A percentile compares a stretch with the other conserved stretches of the same genome.
These are phyloP conservation scores for Cephus pygmeus DNA, from an alignment of 2,888 invertebrate genomes.

Conservation along the genomic window DNA sequence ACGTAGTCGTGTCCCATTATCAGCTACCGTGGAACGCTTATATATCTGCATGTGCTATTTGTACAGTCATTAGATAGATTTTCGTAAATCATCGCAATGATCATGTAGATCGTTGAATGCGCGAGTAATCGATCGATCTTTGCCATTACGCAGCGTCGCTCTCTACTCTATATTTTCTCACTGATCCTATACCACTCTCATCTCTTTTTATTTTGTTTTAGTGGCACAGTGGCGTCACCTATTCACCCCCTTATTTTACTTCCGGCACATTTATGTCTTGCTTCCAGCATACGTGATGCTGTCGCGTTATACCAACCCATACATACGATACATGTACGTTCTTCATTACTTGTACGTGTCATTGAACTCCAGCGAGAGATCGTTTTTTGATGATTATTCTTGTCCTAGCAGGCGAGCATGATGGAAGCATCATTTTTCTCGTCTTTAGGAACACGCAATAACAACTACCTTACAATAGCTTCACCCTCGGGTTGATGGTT, in stretches of 20 bases:
- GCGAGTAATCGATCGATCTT: not conserved
- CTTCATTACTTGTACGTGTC: not conserved
- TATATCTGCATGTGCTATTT: not conserved
- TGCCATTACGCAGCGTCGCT: not conserved
- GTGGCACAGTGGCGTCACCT: constrained; percentile 56
- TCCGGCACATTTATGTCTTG: constrained; percentile 61
- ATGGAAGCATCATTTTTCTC: not conserved
- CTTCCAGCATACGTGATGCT: constrained; percentile 52
- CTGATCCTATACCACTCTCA: not conserved
- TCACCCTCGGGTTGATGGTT: not conserved
- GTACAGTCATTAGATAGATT: not conserved
- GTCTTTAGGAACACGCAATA: not conserved
- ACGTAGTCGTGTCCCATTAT: not conserved
- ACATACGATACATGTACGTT: not conserved
- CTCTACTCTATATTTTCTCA: not conserved
- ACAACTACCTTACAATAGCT: not conserved
- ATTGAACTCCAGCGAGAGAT: not conserved
- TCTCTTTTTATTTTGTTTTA: constrained; percentile 20
- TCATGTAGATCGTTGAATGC: not conserved
- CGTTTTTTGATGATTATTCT: not conserved
- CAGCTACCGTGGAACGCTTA: not conserved
- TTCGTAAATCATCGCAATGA: not conserved
- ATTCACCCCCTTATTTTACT: constrained; percentile 49
- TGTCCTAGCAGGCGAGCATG: not conserved
- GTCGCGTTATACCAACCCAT: constrained; percentile 16